Evolutionary conservation across 2,888 invertebrate species (phyloP).

Genomic region (Azorinus chamasolen): DNA sequence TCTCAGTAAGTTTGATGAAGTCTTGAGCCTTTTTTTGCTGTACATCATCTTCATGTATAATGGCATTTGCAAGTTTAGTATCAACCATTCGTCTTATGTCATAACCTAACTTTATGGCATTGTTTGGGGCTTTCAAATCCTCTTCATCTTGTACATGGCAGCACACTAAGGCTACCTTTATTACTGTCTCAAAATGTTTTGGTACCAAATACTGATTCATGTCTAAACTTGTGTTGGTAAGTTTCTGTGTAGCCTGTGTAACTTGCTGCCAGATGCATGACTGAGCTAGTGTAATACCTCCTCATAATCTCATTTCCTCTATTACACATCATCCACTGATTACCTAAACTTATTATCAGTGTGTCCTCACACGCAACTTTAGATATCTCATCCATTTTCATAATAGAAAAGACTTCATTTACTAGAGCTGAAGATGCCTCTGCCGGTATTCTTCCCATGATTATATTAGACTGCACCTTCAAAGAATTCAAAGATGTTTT

Average conservation of each 20-base stretch:
- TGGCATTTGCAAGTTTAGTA: constrained; percentile 45
- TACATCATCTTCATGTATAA: constrained; percentile 24
- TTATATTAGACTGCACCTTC: constrained; percentile 46
- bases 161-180: constrained; percentile 42
- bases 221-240: constrained; percentile 16
- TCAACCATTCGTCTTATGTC: constrained; percentile 41
- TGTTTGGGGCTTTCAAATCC: constrained; percentile 46
- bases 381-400: constrained; percentile 46
- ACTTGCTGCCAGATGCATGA: constrained; percentile 47
- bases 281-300: constrained; percentile 50
- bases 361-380: constrained; percentile 38
- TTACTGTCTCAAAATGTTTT: constrained; percentile 41
- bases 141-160: constrained; percentile 43
- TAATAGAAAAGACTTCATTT: constrained; percentile 55
- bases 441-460: constrained; percentile 23
- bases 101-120: constrained; percentile 50
- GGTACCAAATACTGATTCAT: constrained; percentile 36
- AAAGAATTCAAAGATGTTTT: constrained; percentile 5
- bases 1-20: constrained; percentile 51
- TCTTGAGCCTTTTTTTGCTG: constrained; percentile 44
- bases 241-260: constrained; percentile 22
- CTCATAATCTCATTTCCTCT: constrained; percentile 39
- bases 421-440: constrained; percentile 38
- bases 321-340: constrained; percentile 43
- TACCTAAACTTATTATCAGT: constrained; percentile 35